phyloP scores from a whole-genome alignment of 2,797 vertebrate genomes.

The Xiphorhynchus erythropygius region DNA sequence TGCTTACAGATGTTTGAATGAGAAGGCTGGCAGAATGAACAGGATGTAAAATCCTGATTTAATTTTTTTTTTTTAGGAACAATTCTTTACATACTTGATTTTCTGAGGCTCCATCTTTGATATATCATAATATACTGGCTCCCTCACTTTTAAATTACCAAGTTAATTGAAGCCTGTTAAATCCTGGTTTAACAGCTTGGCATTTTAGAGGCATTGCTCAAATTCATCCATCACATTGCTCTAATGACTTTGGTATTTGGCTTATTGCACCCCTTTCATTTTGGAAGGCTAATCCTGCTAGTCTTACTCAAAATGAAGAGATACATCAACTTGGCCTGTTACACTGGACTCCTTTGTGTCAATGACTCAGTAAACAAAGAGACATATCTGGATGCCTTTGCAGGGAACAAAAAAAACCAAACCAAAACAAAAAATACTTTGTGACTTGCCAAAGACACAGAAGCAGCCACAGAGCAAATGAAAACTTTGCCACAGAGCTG shows the following conservation, averaged over 20 bases:
- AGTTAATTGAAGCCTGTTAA: constrained; percentile 11
- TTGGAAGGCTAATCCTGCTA: constrained; percentile 27
- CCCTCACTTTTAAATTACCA: neutral
- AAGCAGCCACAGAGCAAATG: neutral
- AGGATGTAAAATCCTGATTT: neutral
- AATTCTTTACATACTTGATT: neutral
- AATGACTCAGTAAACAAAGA: neutral
- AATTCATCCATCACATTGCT: constrained; percentile 9
- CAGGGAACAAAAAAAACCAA: neutral
- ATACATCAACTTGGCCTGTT: neutral
- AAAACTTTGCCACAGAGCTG: neutral
- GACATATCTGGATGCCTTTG: neutral
- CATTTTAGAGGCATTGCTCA: neutral
- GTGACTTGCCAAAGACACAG: neutral
- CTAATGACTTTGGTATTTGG: constrained; percentile 1
- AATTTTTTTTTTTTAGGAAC: neutral
- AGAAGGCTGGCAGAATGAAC: neutral
- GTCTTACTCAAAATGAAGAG: neutral
- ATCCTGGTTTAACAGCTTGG: neutral
- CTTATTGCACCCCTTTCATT: constrained; percentile 22
- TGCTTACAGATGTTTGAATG: neutral
- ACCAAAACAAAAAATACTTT: neutral
- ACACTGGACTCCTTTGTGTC: constrained; percentile 8
- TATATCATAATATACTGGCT: neutral
- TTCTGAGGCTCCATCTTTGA: neutral